phyloP scores from a whole-genome alignment of 2,888 invertebrate genomes.

The Agrochola litura region DNA sequence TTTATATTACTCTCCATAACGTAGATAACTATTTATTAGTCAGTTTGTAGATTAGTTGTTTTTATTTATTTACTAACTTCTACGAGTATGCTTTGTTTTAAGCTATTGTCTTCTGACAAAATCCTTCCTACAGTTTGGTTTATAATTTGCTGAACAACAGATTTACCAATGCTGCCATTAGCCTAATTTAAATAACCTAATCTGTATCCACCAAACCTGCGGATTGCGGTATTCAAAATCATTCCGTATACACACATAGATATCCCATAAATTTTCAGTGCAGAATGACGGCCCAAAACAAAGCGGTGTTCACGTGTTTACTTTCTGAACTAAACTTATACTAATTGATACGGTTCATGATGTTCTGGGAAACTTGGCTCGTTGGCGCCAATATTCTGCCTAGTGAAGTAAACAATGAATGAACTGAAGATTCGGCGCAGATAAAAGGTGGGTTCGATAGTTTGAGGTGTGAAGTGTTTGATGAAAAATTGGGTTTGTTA shows the following conservation, averaged over 20 bases:
- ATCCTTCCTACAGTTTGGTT: background rate
- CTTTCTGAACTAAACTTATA: slow-evolving; percentile 65
- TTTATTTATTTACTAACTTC: background rate
- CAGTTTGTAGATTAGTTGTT: background rate
- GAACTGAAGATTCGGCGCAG: slow-evolving; percentile 60
- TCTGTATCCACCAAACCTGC: slow-evolving; percentile 11
- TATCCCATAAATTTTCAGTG: slow-evolving; percentile 52
- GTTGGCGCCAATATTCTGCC: slow-evolving; percentile 73
- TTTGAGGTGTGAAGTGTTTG: slow-evolving; percentile 20
- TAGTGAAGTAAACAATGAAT: slow-evolving; percentile 70
- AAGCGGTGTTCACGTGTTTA: slow-evolving; percentile 61
- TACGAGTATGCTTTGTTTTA: background rate
- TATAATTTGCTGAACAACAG: slow-evolving; percentile 6
- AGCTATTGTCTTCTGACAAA: background rate
- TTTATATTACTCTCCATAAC: background rate
- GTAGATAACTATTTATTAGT: background rate
- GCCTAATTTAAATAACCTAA: slow-evolving; percentile 36
- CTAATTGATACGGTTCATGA: slow-evolving; percentile 66
- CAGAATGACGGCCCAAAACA: slow-evolving; percentile 61
- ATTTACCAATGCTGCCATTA: slow-evolving; percentile 32
- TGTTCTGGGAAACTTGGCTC: slow-evolving; percentile 70
- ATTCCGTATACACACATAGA: slow-evolving; percentile 43
- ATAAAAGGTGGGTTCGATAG: slow-evolving; percentile 56
- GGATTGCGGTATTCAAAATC: slow-evolving; percentile 38
- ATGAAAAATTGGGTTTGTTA: slow-evolving; percentile 9